Percentiles rank a stretch among this genome's conserved stretches.
phyloP scores from a whole-genome alignment of 2,113 vertebrate genomes.

The Lagenorhynchus albirostris region DNA sequence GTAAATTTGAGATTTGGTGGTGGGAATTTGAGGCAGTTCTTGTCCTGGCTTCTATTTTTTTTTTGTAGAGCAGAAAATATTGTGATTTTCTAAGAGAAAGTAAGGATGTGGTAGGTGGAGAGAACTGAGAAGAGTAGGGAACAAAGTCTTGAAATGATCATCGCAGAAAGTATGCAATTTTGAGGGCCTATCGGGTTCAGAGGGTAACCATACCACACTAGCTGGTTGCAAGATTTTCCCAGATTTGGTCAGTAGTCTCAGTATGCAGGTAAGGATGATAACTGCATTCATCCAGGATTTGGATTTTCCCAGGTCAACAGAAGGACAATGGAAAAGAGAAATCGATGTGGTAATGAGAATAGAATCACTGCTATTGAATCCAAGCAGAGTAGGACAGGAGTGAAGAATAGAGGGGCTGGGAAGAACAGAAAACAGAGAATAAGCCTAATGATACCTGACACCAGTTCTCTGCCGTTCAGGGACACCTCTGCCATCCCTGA shows the following conservation, averaged over 20 bases:
- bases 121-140: background rate
- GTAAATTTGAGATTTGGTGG: background rate
- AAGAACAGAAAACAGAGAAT: background rate
- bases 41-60: background rate
- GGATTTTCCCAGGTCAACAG: background rate
- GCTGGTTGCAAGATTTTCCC: background rate
- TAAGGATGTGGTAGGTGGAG: background rate
- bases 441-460: background rate
- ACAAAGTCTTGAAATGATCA: background rate
- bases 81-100: background rate
- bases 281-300: background rate
- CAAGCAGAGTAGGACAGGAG: background rate
- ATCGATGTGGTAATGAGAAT: background rate
- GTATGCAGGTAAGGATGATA: background rate
- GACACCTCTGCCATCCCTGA: background rate
- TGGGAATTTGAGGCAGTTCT: background rate
- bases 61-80: background rate
- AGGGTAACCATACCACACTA: background rate
- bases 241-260: background rate
- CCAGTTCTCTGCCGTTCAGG: background rate
- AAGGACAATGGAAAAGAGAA: background rate
- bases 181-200: background rate
- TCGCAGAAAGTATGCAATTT: background rate
- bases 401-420: background rate
- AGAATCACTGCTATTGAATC: background rate